Evolutionary conservation across 2,888 invertebrate species (phyloP).

Genomic region (Ormyrus rosae): DNA sequence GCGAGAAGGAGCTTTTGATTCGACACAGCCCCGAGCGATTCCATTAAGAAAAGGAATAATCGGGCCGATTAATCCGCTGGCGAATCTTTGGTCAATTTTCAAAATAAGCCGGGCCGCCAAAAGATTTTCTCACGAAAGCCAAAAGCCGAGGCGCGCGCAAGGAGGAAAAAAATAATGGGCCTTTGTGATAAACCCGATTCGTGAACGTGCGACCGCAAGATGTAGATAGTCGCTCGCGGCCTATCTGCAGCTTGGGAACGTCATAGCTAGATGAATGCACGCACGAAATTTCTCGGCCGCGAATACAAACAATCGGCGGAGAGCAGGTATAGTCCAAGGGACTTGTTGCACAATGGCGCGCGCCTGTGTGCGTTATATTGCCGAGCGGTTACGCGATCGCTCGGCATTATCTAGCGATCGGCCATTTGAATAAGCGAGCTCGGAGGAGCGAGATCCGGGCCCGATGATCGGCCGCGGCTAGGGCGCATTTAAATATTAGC

Average conservation of each 20-base stretch:
- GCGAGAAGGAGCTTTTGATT: slow-evolving; percentile 59
- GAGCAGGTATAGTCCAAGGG: slow-evolving; percentile 30
- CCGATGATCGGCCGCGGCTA: slow-evolving; percentile 45
- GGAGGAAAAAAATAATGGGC: slow-evolving; percentile 28
- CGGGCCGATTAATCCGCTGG: not conserved
- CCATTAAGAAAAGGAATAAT: slow-evolving; percentile 30
- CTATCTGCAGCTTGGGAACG: slow-evolving; percentile 44
- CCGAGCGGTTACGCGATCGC: slow-evolving; percentile 65
- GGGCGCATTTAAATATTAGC: slow-evolving; percentile 71
- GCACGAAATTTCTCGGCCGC: slow-evolving; percentile 34
- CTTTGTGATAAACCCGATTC: slow-evolving; percentile 47
- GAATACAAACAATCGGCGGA: slow-evolving; percentile 37
- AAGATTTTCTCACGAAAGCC: too few species aligned
- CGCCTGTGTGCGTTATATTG: not conserved
- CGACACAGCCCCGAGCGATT: slow-evolving; percentile 47
- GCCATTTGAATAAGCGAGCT: slow-evolving; percentile 66
- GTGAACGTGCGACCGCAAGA: slow-evolving; percentile 31
- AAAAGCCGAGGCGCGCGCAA: not conserved
- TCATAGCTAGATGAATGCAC: slow-evolving; percentile 39
- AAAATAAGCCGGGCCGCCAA: too few species aligned
- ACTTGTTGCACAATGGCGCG: slow-evolving; percentile 49
- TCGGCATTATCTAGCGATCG: slow-evolving; percentile 69
- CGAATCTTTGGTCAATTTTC: slow-evolving; percentile 21
- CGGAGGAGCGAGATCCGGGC: slow-evolving; percentile 50
- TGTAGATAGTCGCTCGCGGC: slow-evolving; percentile 1